A percentile compares a stretch with the other conserved stretches of the same genome.
Evolutionary conservation across 2,113 vertebrate genomes (phyloP).

Genomic region (Gnathonemus echidnorhynchus): DNA sequence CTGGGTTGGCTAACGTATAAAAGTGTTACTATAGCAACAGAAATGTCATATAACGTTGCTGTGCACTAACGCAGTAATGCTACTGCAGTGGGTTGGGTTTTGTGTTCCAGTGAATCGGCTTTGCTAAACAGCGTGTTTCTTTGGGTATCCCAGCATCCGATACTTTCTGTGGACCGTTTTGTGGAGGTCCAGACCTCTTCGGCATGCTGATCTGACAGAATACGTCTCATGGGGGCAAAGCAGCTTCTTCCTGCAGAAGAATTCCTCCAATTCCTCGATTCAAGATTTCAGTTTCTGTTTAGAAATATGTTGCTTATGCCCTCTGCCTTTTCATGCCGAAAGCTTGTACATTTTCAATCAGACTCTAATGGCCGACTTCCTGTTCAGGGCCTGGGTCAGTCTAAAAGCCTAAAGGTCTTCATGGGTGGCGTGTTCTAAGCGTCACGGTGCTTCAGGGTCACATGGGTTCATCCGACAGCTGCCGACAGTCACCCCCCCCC

Average conservation of each 20-base stretch:
- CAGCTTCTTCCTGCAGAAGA: neutral
- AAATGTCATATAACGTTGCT: neutral
- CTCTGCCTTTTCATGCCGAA: neutral
- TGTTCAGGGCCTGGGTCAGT: neutral
- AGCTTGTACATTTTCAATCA: neutral
- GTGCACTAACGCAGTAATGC: neutral
- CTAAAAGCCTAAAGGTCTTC: neutral
- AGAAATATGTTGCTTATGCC: neutral
- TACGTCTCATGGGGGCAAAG: neutral
- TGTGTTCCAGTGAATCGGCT: neutral
- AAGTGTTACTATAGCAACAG: slow-evolving; percentile 15
- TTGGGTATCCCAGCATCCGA: neutral
- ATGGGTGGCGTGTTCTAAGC: neutral
- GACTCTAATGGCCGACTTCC: neutral
- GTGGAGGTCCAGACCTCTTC: neutral
- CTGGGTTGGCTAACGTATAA: neutral
- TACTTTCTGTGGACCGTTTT: neutral
- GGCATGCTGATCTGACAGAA: neutral
- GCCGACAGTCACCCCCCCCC: neutral
- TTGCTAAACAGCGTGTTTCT: neutral
- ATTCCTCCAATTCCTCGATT: neutral
- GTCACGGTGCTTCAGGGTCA: neutral
- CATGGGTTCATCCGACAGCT: neutral
- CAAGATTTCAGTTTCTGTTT: neutral
- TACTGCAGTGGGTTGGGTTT: neutral